phyloP scores from a whole-genome alignment of 2,888 invertebrate genomes.

The Drepanosiphum platanoidis region DNA sequence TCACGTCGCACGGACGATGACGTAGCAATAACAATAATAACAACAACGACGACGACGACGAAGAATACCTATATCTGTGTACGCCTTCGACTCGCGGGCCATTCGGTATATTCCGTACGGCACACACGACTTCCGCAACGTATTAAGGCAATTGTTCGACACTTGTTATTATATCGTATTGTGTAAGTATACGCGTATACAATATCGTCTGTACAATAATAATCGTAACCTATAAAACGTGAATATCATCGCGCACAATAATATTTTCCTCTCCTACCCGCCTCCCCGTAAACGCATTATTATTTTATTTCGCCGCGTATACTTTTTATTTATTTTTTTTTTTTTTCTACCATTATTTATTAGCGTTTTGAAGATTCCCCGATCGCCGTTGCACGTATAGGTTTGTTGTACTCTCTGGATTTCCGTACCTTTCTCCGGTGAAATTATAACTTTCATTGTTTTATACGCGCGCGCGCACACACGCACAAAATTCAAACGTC shows the following conservation, averaged over 20 bases:
- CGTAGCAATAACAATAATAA: not conserved
- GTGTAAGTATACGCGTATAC: not conserved
- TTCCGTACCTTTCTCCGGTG: conserved; percentile 54
- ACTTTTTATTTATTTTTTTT: not conserved
- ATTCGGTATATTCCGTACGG: not conserved
- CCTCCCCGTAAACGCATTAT: conserved; percentile 3
- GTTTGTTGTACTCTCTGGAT: not conserved
- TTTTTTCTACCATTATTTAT: not conserved
- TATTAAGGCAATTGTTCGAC: conserved; percentile 25
- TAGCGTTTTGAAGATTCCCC: conserved; percentile 34
- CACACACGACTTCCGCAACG: conserved; percentile 21
- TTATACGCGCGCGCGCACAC: not conserved
- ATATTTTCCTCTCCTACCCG: no score
- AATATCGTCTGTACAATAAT: not conserved
- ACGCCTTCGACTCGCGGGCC: not conserved
- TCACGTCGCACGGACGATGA: conserved; percentile 6
- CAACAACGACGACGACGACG: not conserved
- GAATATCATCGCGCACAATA: conserved; percentile 3
- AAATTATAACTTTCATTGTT: conserved; percentile 56
- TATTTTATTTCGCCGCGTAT: conserved; percentile 13
- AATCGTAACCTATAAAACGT: conserved; percentile 18
- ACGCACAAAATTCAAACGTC: not conserved
- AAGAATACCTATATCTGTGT: no score
- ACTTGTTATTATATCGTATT: not conserved
- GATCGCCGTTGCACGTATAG: no score